Evolutionary conservation across 2,888 invertebrate species (phyloP).

Genomic region (Loripinus fragilis): DNA sequence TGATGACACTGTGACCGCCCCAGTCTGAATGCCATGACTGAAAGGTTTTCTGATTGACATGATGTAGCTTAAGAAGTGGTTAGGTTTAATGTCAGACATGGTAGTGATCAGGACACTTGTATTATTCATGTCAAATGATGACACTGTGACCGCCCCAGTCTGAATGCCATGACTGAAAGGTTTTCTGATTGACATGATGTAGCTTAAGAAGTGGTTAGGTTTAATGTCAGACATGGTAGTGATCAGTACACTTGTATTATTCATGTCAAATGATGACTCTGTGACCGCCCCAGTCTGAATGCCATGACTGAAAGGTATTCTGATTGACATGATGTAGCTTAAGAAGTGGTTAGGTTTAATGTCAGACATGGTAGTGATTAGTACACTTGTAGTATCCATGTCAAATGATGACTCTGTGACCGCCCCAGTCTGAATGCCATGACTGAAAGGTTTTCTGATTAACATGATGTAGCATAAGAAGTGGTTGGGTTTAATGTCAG

Average conservation of each 20-base stretch:
- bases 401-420: background rate
- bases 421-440: slow-evolving; percentile 4
- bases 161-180: background rate
- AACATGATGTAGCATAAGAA: no score
- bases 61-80: no score
- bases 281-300: background rate
- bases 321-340: background rate
- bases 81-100: no score
- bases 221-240: no score
- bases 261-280: background rate
- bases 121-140: no score
- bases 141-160: background rate
- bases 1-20: background rate
- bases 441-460: slow-evolving; percentile 6
- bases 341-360: no score
- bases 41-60: background rate
- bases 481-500: no score
- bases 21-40: slow-evolving; percentile 8
- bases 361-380: no score
- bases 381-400: no score
- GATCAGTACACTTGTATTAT: no score
- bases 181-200: background rate
- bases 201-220: no score
- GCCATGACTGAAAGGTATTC: background rate
- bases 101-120: no score